phyloP scores from a whole-genome alignment of 2,888 invertebrate genomes.

The Pilophorus perplexus region DNA sequence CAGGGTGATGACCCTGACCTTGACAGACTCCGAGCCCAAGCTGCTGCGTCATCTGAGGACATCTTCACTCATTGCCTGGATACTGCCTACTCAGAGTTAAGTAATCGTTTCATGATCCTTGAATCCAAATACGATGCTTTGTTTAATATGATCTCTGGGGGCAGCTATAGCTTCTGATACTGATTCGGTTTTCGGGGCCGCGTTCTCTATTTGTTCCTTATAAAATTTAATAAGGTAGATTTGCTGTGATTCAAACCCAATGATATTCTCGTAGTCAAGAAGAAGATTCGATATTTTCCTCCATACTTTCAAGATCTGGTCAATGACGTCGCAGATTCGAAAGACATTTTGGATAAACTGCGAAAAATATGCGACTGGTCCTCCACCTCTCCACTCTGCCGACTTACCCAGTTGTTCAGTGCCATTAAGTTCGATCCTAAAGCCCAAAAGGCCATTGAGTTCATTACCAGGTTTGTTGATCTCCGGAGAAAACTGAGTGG shows the following conservation, averaged over 20 bases:
- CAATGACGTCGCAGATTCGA: neutral
- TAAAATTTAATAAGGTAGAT: no score
- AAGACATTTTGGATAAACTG: slow-evolving; percentile 3
- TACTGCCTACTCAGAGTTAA: no score
- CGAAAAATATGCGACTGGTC: slow-evolving; percentile 1
- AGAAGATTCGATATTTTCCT: neutral
- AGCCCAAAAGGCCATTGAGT: slow-evolving; percentile 9
- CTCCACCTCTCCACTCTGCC: neutral
- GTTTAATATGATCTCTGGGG: no score
- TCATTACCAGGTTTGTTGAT: slow-evolving; percentile 8
- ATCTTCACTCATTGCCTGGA: no score
- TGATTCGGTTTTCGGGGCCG: no score
- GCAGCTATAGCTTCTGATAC: no score
- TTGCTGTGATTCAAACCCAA: neutral
- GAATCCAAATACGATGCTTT: no score
- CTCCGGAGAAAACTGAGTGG: neutral
- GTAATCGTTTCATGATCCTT: no score
- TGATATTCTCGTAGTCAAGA: neutral
- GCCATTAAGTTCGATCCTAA: slow-evolving; percentile 20
- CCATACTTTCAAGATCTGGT: neutral
- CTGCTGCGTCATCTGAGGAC: no score
- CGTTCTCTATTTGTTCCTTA: no score
- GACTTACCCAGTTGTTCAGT: neutral
- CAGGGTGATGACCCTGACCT: no score
- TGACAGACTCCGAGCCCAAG: no score